Evolutionary conservation across 2,113 vertebrate genomes (phyloP), one percentile per base, ranked within the genome.

Genomic region (Ammodytes marinus): DNA sequence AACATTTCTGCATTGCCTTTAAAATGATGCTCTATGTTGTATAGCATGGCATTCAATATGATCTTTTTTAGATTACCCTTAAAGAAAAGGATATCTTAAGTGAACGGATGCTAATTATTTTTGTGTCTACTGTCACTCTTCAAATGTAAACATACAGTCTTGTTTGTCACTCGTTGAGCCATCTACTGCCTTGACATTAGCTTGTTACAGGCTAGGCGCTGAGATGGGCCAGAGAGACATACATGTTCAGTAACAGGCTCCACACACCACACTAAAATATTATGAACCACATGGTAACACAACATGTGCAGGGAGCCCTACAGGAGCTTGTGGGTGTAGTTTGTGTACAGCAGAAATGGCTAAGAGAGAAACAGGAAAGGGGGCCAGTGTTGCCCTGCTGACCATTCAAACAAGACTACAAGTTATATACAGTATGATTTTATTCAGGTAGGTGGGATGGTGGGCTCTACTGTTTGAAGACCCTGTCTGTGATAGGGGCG

Each of bases 141-240:
- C 1, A 46, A 45, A 65, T 46, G 9, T 12, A 43, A 10, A 43
- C 37, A 70, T 50, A 9, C 40, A 58, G 14, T 46, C 60, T 55
- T 66, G 35, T 84, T 49, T 71, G 54, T 60, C 71, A 66, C 52
- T 65, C 52, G 69, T 74, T 52, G 82, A 74, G 58, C 64, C 76
- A 79, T n/a, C 76, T 79, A 58, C 57, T 17, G 75, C 69, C 54
- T 40, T 54, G 53, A 27, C 53, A 66, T 52, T 7, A 0, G 19
- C 14, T 17, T 59, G 80, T 46, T 46, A 68, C n/a, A 37, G 52
- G 42, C 58, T 35, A 15, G 19, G 46, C 5, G 2, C 42, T 76
- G 37, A 61, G n/a, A 76, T 14, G 15, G 60, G 14, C 65, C 65
- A 55, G 59, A 45, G 27, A 40, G 37, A 8, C 2, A 81, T 40